These are phyloP conservation scores for Neuroscelio doddi DNA, from an alignment of 2,888 invertebrate genomes.

Conservation along the genomic window DNA sequence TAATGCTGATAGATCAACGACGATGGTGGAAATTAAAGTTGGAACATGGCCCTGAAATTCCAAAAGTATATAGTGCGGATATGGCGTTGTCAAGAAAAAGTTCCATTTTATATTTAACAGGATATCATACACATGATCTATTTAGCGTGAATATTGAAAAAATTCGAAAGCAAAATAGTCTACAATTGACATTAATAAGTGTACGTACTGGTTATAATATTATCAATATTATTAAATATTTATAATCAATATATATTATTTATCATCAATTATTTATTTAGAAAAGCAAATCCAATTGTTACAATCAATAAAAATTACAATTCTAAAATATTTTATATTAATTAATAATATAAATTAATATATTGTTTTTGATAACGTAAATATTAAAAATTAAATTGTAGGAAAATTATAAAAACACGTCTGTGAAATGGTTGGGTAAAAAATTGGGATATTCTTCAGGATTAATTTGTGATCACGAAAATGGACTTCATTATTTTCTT, in stretches of 20 bases:
- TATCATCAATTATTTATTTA: too few relatives aligned
- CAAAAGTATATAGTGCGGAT: slow-evolving; percentile 58
- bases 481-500: slow-evolving; percentile 72
- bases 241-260: too few relatives aligned
- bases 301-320: too few relatives aligned
- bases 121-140: slow-evolving; percentile 56
- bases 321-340: too few relatives aligned
- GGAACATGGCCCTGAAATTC: slow-evolving; percentile 34
- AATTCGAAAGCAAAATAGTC: slow-evolving; percentile 42
- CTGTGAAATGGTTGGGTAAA: slow-evolving; percentile 64
- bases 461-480: slow-evolving; percentile 68
- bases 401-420: slow-evolving; percentile 33
- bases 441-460: slow-evolving; percentile 72
- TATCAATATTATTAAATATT: too few relatives aligned
- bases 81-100: slow-evolving; percentile 65
- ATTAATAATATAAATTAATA: too few relatives aligned
- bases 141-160: slow-evolving; percentile 62
- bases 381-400: slow-evolving; percentile 12
- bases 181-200: slow-evolving; percentile 22
- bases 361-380: too few relatives aligned
- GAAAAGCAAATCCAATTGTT: too few relatives aligned
- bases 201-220: too few relatives aligned
- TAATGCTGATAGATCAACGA: slow-evolving; percentile 50
- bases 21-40: slow-evolving; percentile 65
- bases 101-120: slow-evolving; percentile 65